Conservation (phyloP, 1,140 invertebrate genomes). For the Aculops lycopersici region DNA sequence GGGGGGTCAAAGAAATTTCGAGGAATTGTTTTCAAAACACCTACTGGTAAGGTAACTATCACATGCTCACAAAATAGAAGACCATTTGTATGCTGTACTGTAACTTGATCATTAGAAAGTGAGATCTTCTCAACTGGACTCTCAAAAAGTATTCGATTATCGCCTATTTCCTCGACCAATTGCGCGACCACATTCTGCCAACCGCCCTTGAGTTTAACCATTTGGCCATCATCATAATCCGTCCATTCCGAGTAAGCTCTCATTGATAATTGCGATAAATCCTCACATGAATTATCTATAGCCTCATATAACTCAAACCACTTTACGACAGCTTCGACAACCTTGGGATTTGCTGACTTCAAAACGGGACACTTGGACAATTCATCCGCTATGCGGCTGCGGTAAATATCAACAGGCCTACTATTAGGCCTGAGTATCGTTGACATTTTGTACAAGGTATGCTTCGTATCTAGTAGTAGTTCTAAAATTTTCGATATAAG, state of each 20-base stretch:
- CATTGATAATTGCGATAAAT: slow-evolving; percentile 20
- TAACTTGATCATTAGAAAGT: slow-evolving; percentile 3
- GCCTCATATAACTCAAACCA: slow-evolving; percentile 27
- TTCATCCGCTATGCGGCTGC: too few relatives aligned
- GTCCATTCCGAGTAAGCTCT: slow-evolving; percentile 18
- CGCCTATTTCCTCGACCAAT: slow-evolving; percentile 18
- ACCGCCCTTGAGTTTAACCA: slow-evolving; percentile 24
- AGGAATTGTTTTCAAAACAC: slow-evolving; percentile 25
- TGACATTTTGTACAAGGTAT: slow-evolving; percentile 5
- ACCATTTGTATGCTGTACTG: not conserved
- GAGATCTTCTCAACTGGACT: slow-evolving; percentile 16
- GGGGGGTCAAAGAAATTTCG: slow-evolving; percentile 21
- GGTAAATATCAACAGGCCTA: too few relatives aligned
- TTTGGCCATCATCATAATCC: slow-evolving; percentile 21
- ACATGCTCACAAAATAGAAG: slow-evolving; percentile 20
- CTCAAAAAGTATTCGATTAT: too few relatives aligned
- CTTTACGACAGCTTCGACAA: slow-evolving; percentile 22
- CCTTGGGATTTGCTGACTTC: too few relatives aligned
- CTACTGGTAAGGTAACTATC: slow-evolving; percentile 30
- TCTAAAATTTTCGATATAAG: slow-evolving; percentile 5
- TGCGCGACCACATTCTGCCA: slow-evolving; percentile 21
- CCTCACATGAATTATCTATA: slow-evolving; percentile 28
- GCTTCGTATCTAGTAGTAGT: slow-evolving; percentile 8
- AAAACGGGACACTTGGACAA: too few relatives aligned
- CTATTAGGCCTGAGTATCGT: too few relatives aligned